Evolutionary conservation across 2,888 invertebrate species (phyloP).

Genomic region (Drosophila nr. perissopoda): DNA sequence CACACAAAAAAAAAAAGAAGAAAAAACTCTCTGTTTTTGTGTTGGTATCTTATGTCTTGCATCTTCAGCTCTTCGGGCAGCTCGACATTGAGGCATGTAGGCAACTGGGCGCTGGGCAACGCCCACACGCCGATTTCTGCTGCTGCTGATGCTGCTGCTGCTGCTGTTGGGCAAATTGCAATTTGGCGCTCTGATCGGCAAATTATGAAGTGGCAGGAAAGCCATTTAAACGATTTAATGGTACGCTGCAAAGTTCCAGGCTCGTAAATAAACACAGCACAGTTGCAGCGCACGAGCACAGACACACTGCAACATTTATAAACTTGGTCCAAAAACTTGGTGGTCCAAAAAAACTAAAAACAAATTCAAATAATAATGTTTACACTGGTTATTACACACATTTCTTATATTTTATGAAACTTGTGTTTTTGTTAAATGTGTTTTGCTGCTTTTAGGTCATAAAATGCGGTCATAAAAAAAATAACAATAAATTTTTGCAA

Average conservation of each 20-base stretch:
- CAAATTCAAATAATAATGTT: not conserved
- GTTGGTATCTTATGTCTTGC: conserved; percentile 27
- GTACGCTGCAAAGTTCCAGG: conserved; percentile 62
- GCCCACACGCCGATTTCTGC: conserved; percentile 66
- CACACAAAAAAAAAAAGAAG: conserved; percentile 7
- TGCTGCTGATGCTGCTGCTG: not conserved
- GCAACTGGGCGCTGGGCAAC: conserved; percentile 69
- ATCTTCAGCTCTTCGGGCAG: conserved; percentile 46
- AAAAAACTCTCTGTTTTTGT: conserved; percentile 38
- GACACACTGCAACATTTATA: conserved; percentile 1
- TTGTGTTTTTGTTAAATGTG: not conserved
- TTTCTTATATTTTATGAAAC: not conserved
- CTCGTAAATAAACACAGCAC: conserved; percentile 76
- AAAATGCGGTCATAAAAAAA: not conserved
- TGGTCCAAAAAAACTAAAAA: conserved; percentile 25
- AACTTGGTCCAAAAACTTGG: conserved; percentile 29
- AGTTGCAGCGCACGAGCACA: conserved; percentile 34
- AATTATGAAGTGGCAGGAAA: conserved; percentile 81
- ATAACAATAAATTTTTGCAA: not conserved
- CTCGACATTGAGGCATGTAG: conserved; percentile 51
- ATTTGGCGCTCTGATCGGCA: conserved; percentile 76
- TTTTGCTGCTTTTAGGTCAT: not conserved
- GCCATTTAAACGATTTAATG: conserved; percentile 79
- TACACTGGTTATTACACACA: conserved; percentile 26
- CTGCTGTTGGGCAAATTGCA: conserved; percentile 63